These are phyloP conservation scores for Spisula subtruncata DNA, from an alignment of 2,888 invertebrate species.

Conservation along the genomic window DNA sequence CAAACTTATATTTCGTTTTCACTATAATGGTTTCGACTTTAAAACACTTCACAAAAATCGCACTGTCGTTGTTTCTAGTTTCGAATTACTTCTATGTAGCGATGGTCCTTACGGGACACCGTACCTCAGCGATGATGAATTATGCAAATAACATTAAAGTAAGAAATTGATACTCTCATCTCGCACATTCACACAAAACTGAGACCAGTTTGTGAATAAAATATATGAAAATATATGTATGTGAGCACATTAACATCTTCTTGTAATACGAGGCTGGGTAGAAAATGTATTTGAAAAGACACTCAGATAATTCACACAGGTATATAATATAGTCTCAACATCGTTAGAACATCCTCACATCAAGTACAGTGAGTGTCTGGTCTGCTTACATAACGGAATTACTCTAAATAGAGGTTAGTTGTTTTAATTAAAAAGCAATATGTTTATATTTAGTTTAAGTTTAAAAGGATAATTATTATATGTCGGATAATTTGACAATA, in stretches of 20 bases:
- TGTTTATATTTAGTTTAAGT: neutral
- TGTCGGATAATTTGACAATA: neutral
- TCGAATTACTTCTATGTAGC: too few species aligned
- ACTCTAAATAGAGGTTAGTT: neutral
- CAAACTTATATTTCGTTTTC: too few species aligned
- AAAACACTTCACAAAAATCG: too few species aligned
- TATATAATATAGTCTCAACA: neutral
- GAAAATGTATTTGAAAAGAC: neutral
- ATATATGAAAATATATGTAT: neutral
- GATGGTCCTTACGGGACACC: too few species aligned
- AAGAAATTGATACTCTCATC: neutral
- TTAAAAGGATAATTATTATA: neutral
- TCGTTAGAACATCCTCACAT: neutral
- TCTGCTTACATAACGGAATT: neutral
- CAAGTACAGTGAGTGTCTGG: neutral
- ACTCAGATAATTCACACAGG: neutral
- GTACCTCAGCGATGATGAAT: neutral
- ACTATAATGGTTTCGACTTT: too few species aligned
- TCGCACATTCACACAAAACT: neutral
- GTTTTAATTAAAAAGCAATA: neutral
- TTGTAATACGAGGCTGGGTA: neutral
- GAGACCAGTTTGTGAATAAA: too few species aligned
- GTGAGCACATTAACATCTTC: neutral
- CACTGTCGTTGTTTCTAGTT: too few species aligned
- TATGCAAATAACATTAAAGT: neutral